These are phyloP conservation scores for Lochmaea crataegi DNA, from an alignment of 2,888 invertebrate species.

Conservation along the genomic window DNA sequence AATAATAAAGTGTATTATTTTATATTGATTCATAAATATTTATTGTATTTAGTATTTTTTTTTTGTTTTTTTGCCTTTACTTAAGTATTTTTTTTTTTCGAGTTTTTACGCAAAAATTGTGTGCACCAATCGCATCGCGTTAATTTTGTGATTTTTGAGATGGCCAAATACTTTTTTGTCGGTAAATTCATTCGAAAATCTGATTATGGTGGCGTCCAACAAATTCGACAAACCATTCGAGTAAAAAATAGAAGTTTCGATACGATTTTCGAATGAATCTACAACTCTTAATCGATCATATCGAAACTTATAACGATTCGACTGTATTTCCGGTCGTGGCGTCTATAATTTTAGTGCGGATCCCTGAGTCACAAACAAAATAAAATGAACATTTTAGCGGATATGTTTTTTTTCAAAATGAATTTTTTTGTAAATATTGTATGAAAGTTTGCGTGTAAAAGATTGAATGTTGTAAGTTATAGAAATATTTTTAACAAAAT, in stretches of 20 bases:
- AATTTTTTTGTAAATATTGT: slow-evolving; percentile 58
- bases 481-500: slow-evolving; percentile 48
- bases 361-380: slow-evolving; percentile 40
- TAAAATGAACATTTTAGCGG: slow-evolving; percentile 36
- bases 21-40: slow-evolving; percentile 52
- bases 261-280: slow-evolving; percentile 15
- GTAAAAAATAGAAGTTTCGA: neutral
- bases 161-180: slow-evolving; percentile 16
- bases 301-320: slow-evolving; percentile 44
- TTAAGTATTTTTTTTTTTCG: slow-evolving; percentile 36
- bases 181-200: no score
- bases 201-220: no score
- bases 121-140: slow-evolving; percentile 20
- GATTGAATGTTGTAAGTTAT: slow-evolving; percentile 45
- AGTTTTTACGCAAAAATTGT: slow-evolving; percentile 19
- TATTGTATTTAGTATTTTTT: slow-evolving; percentile 50
- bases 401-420: slow-evolving; percentile 41
- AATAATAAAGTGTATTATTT: slow-evolving; percentile 46
- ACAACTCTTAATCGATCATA: slow-evolving; percentile 30
- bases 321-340: slow-evolving; percentile 36
- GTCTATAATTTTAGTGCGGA: slow-evolving; percentile 44
- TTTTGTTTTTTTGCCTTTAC: slow-evolving; percentile 44
- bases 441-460: slow-evolving; percentile 48
- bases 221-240: neutral
- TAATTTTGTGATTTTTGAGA: slow-evolving; percentile 27